A percentile compares a stretch with the other conserved stretches of the same genome.
Conservation (phyloP, 2,113 vertebrate genomes). For the Panthera leo region DNA sequence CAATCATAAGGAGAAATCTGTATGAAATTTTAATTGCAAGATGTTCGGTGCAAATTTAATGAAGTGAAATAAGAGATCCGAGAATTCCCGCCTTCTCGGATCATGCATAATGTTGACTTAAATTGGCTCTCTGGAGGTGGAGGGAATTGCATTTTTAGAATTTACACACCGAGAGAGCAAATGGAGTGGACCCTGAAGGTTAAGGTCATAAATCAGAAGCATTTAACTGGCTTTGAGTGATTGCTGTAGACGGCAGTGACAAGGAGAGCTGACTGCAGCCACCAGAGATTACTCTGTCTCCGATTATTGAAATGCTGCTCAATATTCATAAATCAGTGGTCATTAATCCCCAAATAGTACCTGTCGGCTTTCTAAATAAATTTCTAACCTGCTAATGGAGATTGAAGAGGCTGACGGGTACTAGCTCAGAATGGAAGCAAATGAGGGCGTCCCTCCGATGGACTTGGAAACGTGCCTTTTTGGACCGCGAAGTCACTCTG, state of each 20-base stretch:
- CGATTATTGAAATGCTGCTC: slow-evolving; percentile 86
- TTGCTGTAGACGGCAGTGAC: slow-evolving; percentile 83
- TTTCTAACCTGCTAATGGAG: slow-evolving; percentile 87
- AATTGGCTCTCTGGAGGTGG: slow-evolving; percentile 86
- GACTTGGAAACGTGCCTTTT: slow-evolving; percentile 53
- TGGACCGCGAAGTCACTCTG: slow-evolving; percentile 21
- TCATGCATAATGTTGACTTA: slow-evolving; percentile 89
- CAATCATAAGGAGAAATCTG: slow-evolving; percentile 87
- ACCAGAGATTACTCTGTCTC: slow-evolving; percentile 82
- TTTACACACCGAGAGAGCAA: slow-evolving; percentile 87
- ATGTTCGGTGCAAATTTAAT: slow-evolving; percentile 88
- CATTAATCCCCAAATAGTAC: slow-evolving; percentile 89
- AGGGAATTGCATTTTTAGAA: slow-evolving; percentile 85
- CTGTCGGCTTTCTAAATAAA: slow-evolving; percentile 88
- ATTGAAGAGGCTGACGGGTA: slow-evolving; percentile 84
- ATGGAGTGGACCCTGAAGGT: slow-evolving; percentile 86
- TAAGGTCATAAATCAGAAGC: slow-evolving; percentile 90
- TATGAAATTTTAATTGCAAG: slow-evolving; percentile 91
- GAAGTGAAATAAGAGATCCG: slow-evolving; percentile 89
- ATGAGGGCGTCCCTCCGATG: slow-evolving; percentile 64
- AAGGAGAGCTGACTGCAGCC: slow-evolving; percentile 77
- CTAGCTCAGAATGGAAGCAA: slow-evolving; percentile 77
- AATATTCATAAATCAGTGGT: slow-evolving; percentile 90
- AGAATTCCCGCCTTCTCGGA: slow-evolving; percentile 85
- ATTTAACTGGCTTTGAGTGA: slow-evolving; percentile 89